phyloP scores from a whole-genome alignment of 2,888 invertebrate species.

The Lithophane socia region DNA sequence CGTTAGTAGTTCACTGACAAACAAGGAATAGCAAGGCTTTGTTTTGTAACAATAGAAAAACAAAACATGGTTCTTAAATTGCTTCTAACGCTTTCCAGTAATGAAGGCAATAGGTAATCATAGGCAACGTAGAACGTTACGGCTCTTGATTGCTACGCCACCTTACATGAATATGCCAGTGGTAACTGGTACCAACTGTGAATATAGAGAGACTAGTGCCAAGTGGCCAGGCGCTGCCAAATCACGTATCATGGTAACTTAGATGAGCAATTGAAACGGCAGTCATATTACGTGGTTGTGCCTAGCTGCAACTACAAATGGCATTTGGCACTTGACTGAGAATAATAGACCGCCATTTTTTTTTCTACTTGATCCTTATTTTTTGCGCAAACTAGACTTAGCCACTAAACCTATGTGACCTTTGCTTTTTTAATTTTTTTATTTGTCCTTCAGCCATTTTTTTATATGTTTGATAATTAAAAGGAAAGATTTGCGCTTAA shows the following conservation, averaged over 20 bases:
- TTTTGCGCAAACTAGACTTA: neutral
- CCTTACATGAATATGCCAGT: neutral
- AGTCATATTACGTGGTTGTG: conserved; percentile 16
- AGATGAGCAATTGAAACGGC: neutral
- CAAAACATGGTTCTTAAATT: neutral
- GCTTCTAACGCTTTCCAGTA: neutral
- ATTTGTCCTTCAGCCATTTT: neutral
- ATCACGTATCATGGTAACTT: conserved; percentile 1
- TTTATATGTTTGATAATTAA: neutral
- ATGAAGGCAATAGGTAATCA: neutral
- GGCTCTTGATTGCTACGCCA: neutral
- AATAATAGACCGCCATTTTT: neutral
- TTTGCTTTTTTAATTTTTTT: too few relatives aligned
- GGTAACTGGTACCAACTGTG: neutral
- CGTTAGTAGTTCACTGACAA: neutral
- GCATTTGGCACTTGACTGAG: neutral
- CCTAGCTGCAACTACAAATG: neutral
- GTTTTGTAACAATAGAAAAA: neutral
- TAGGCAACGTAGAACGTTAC: neutral
- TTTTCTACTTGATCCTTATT: neutral
- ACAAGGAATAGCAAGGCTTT: neutral
- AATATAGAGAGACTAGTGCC: neutral
- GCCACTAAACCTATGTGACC: too few relatives aligned
- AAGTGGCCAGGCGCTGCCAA: conserved; percentile 23
- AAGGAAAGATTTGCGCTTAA: neutral